Evolutionary conservation across 2,888 invertebrate species (phyloP).

Genomic region (Eurois occulta): DNA sequence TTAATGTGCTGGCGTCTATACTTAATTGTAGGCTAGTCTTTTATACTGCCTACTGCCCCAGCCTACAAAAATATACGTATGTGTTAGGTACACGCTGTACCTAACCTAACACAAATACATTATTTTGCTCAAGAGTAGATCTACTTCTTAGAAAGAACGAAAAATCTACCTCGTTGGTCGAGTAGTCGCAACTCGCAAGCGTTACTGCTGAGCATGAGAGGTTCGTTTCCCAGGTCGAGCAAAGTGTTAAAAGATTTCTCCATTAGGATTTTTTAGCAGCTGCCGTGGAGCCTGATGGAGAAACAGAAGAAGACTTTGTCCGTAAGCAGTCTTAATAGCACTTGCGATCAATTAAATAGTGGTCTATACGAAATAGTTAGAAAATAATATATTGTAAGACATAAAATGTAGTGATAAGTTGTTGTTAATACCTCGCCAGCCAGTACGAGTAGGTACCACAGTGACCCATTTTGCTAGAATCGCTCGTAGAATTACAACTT

Average conservation of each 20-base stretch:
- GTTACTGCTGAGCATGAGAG: not conserved
- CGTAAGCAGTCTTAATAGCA: too few species aligned
- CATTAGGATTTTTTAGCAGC: not conserved
- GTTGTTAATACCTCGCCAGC: not conserved
- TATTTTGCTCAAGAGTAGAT: not conserved
- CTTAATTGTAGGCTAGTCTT: not conserved
- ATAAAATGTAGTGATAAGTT: not conserved
- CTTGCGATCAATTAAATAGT: not conserved
- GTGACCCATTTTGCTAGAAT: not conserved
- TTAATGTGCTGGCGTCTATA: too few species aligned
- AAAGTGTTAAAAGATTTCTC: not conserved
- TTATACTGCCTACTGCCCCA: not conserved
- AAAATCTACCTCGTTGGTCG: not conserved
- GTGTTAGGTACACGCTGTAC: not conserved
- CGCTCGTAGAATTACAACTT: not conserved
- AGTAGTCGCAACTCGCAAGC: not conserved
- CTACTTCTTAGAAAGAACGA: not conserved
- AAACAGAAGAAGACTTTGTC: not conserved
- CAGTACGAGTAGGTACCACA: not conserved
- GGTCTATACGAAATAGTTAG: not conserved
- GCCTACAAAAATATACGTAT: too few species aligned
- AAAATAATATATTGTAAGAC: not conserved
- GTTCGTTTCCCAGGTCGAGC: not conserved
- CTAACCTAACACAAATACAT: not conserved
- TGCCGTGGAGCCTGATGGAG: not conserved